Evolutionary conservation across 2,888 invertebrate species (phyloP).

Genomic region (Exocentrus adspersus): DNA sequence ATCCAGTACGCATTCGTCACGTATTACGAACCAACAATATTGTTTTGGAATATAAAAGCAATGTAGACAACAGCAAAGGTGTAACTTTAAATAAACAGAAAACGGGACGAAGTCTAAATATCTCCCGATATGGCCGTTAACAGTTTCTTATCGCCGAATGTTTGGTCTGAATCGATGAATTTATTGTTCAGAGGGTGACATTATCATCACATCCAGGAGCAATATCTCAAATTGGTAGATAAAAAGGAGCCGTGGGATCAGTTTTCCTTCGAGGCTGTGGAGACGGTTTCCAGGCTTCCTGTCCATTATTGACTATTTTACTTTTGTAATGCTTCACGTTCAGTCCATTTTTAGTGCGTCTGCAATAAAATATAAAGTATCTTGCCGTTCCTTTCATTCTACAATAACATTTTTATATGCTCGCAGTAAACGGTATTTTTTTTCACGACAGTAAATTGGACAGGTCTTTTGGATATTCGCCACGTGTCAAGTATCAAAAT

Average conservation of each 20-base stretch:
- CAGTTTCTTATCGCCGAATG: not conserved
- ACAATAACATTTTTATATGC: too few relatives aligned
- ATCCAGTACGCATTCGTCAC: constrained; percentile 13
- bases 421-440: too few relatives aligned
- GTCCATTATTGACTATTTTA: too few relatives aligned
- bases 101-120: not conserved
- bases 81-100: constrained; percentile 4
- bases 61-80: not conserved
- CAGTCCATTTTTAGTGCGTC: too few relatives aligned
- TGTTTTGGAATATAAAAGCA: constrained; percentile 1
- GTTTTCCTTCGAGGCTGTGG: too few relatives aligned
- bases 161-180: constrained; percentile 11
- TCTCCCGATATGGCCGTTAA: not conserved
- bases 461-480: too few relatives aligned
- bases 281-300: too few relatives aligned
- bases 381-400: too few relatives aligned
- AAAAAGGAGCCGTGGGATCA: not conserved
- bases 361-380: too few relatives aligned
- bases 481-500: too few relatives aligned
- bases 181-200: not conserved
- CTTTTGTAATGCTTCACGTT: too few relatives aligned
- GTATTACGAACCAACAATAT: constrained; percentile 5
- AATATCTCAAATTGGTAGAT: not conserved
- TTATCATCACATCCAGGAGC: not conserved
- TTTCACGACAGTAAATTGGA: too few relatives aligned